Conservation (phyloP, 2,797 vertebrate species). For the Garrulus glandarius region DNA sequence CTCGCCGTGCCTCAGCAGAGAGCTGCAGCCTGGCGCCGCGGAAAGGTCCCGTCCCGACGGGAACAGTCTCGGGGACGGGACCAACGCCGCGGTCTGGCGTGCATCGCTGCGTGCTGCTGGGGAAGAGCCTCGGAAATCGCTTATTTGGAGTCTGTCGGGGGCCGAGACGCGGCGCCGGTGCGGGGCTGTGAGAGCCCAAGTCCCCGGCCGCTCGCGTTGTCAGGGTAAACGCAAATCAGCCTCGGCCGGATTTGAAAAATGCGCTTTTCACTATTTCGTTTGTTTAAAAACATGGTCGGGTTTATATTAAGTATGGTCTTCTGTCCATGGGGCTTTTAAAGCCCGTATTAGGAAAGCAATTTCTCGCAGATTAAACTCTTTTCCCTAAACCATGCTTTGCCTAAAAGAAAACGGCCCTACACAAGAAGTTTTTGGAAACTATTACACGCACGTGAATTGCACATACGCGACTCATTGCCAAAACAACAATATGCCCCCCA, state of each 20-base stretch:
- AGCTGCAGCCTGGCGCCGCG: neutral
- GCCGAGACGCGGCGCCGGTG: fast-evolving
- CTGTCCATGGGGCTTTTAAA: neutral
- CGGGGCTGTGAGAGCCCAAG: neutral
- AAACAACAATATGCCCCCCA: neutral
- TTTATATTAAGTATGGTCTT: neutral
- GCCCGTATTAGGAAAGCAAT: neutral
- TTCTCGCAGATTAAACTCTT: neutral
- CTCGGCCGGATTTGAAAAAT: fast-evolving
- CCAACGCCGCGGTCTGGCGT: neutral
- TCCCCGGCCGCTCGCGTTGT: neutral
- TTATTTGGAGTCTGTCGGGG: fast-evolving
- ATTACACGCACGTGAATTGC: neutral
- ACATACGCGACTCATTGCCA: neutral
- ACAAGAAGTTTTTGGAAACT: neutral
- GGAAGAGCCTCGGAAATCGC: neutral
- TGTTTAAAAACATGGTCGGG: neutral
- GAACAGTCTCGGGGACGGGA: neutral
- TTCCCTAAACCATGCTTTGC: neutral
- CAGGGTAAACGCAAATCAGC: fast-evolving
- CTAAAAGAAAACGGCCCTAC: neutral
- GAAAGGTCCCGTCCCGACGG: neutral
- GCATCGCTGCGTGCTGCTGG: fast-evolving
- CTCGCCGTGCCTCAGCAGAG: neutral
- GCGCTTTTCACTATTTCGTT: fast-evolving